These are phyloP conservation scores for Gavia stellata DNA, from an alignment of 2,113 vertebrate genomes.

Conservation along the genomic window DNA sequence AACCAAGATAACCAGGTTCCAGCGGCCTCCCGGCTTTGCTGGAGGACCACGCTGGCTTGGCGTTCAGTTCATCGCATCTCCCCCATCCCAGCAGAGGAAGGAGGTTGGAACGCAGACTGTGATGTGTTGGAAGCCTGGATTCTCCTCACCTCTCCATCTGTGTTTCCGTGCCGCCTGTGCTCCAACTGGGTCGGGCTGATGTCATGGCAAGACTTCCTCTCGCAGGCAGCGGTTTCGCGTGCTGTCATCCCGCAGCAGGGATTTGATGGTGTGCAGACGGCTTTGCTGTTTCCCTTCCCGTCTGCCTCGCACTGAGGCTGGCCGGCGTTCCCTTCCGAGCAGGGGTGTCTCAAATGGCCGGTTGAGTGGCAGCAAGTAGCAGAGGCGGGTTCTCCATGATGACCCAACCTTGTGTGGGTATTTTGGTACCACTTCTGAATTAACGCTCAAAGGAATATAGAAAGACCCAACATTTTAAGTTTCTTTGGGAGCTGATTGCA, in stretches of 20 bases:
- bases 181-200: not conserved
- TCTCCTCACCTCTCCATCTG: not conserved
- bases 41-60: not conserved
- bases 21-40: accelerated
- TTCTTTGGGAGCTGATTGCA: not conserved
- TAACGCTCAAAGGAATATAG: not conserved
- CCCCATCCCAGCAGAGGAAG: not conserved
- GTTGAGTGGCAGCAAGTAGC: not conserved
- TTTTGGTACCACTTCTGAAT: not conserved
- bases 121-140: not conserved
- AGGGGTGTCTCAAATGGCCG: not conserved
- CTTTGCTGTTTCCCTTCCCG: not conserved
- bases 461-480: not conserved
- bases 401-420: not conserved
- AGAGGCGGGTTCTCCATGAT: not conserved
- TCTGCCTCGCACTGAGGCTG: not conserved
- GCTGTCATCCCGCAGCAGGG: not conserved
- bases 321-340: not conserved
- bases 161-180: not conserved
- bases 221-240: not conserved
- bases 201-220: not conserved
- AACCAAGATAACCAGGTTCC: too few relatives aligned
- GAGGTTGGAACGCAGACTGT: not conserved
- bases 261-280: not conserved
- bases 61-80: not conserved